Conservation (phyloP, 2,888 invertebrate species). For the Ophioninae sp. region DNA sequence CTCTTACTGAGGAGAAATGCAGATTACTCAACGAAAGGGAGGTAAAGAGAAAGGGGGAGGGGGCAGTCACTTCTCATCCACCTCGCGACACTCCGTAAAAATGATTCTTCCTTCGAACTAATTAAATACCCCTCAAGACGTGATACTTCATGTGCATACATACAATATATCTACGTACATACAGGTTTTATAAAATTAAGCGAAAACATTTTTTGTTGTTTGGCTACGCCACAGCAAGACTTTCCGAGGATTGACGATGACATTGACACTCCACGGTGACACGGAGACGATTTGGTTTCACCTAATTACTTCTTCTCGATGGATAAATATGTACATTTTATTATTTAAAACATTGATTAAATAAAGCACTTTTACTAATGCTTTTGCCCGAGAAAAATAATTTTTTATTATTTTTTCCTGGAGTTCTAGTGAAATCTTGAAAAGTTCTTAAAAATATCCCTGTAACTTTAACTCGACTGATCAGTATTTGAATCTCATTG, state of each 20-base stretch:
- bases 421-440: too few species aligned
- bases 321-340: too few species aligned
- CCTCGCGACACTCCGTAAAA: conserved; percentile 45
- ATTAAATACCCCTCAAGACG: conserved; percentile 55
- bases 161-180: conserved; percentile 25
- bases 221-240: conserved; percentile 29
- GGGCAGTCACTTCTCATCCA: conserved; percentile 42
- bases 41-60: conserved; percentile 16
- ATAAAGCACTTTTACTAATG: too few species aligned
- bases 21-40: conserved; percentile 59
- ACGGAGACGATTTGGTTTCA: too few species aligned
- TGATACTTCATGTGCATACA: conserved; percentile 23
- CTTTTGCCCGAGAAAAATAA: too few species aligned
- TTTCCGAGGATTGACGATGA: conserved; percentile 39
- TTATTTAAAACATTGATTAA: too few species aligned
- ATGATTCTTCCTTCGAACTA: conserved; percentile 49
- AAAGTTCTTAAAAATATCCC: too few species aligned
- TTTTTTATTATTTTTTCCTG: too few species aligned
- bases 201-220: conserved; percentile 20
- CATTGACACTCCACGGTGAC: too few species aligned
- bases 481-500: too few species aligned
- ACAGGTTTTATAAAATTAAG: conserved; percentile 38
- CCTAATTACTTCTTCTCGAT: too few species aligned
- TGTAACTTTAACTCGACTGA: too few species aligned
- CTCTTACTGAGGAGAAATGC: conserved; percentile 55